Percentiles rank a stretch among this genome's conserved stretches.
Conservation (phyloP, 1,140 invertebrate genomes). For the Nephila pilipes region DNA sequence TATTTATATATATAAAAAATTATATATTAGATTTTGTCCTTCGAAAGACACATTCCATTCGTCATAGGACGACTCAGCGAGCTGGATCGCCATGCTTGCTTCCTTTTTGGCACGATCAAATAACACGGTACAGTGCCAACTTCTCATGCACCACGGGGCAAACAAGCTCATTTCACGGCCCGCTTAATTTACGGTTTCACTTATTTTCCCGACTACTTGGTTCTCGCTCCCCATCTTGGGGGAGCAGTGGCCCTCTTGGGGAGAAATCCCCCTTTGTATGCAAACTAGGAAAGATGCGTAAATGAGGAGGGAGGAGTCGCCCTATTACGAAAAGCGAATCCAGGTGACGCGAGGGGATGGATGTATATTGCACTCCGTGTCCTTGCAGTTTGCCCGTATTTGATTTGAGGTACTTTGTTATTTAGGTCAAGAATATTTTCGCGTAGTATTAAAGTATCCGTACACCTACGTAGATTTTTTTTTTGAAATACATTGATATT, state of each 20-base stretch:
- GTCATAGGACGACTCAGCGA: not conserved
- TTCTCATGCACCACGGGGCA: slow-evolving; percentile 51
- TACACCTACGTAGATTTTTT: too few relatives aligned
- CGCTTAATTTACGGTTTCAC: slow-evolving; percentile 62
- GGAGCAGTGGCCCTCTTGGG: slow-evolving; percentile 27
- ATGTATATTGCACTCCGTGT: not conserved
- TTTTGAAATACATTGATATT: too few relatives aligned
- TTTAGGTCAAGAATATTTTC: too few relatives aligned
- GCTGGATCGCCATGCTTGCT: not conserved
- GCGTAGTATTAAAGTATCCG: too few relatives aligned
- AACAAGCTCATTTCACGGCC: slow-evolving; percentile 74
- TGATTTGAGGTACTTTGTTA: not conserved
- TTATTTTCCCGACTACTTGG: slow-evolving; percentile 28
- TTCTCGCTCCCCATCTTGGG: not conserved
- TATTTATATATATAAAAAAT: too few relatives aligned
- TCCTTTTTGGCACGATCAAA: slow-evolving; percentile 28
- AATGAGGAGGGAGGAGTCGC: slow-evolving; percentile 49
- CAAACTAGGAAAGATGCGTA: slow-evolving; percentile 59
- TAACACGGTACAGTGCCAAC: slow-evolving; percentile 17
- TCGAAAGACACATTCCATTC: not conserved
- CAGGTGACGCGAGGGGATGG: not conserved
- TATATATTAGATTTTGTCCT: not conserved
- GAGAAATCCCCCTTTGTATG: slow-evolving; percentile 48
- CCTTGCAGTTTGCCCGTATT: not conserved
- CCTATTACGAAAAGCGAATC: slow-evolving; percentile 59